phyloP scores from a whole-genome alignment of 1,140 invertebrate genomes.

The Hyphantria cunea region DNA sequence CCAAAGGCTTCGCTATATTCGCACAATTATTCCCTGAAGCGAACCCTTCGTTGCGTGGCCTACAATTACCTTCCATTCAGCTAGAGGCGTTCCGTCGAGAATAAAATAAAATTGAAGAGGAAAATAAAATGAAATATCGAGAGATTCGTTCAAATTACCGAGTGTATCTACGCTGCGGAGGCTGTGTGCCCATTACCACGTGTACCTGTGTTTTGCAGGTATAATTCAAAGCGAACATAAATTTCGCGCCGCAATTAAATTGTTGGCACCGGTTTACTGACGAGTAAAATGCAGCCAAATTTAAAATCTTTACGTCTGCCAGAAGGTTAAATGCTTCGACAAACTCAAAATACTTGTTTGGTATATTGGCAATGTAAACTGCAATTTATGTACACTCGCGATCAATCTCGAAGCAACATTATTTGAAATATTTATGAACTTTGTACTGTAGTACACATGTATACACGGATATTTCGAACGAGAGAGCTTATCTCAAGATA shows the following conservation, averaged over 20 bases:
- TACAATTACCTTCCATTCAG: constrained; percentile 77
- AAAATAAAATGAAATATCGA: constrained; percentile 76
- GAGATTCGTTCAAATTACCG: constrained; percentile 65
- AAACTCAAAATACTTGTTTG: constrained; percentile 28
- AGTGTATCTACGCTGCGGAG: constrained; percentile 41
- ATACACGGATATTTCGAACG: constrained; percentile 47
- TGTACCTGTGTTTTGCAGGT: constrained; percentile 28
- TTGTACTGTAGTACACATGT: constrained; percentile 23
- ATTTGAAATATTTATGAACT: constrained; percentile 28
- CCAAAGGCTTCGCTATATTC: constrained; percentile 65
- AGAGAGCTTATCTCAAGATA: constrained; percentile 55
- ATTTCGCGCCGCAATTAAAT: constrained; percentile 40
- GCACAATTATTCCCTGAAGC: constrained; percentile 77
- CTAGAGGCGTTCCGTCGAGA: constrained; percentile 56
- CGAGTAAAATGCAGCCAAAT: constrained; percentile 37
- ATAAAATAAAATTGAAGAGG: constrained; percentile 72
- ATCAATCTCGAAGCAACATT: constrained; percentile 19
- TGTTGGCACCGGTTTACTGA: constrained; percentile 29
- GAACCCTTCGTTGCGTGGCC: constrained; percentile 68
- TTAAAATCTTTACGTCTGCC: constrained; percentile 33
- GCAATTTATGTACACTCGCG: constrained; percentile 40
- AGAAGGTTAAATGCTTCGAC: constrained; percentile 19
- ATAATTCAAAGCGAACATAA: constrained; percentile 35
- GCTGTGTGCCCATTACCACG: constrained; percentile 33
- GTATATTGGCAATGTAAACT: constrained; percentile 33